Conservation (phyloP, 2,888 invertebrate species). For the Synanthedon formicaeformis region DNA sequence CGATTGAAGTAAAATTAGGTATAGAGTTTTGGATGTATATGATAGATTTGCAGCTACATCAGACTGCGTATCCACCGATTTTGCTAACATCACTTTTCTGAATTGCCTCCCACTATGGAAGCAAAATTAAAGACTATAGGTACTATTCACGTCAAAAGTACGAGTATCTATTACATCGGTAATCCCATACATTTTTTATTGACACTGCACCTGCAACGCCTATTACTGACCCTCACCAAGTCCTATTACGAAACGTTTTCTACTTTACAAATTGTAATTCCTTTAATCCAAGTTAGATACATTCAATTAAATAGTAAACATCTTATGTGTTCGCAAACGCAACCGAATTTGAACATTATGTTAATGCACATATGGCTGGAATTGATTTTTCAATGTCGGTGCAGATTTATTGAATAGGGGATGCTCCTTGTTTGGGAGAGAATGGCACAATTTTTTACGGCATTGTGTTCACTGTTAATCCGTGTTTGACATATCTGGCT, state of each 20-base stretch:
- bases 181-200: conserved; percentile 38
- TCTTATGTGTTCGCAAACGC: conserved; percentile 9
- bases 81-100: too few species aligned
- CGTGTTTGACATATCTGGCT: conserved; percentile 59
- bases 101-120: too few species aligned
- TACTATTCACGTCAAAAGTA: too few species aligned
- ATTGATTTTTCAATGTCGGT: conserved; percentile 9
- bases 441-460: conserved; percentile 61
- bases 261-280: conserved; percentile 66
- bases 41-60: too few species aligned
- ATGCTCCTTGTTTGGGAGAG: conserved; percentile 35
- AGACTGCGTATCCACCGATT: too few species aligned
- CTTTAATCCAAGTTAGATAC: conserved; percentile 65
- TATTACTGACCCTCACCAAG: conserved; percentile 30
- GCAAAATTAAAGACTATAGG: too few species aligned
- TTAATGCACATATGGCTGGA: conserved; percentile 7
- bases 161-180: conserved; percentile 8
- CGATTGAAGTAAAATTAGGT: too few species aligned
- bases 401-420: conserved; percentile 30
- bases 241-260: conserved; percentile 38
- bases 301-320: conserved; percentile 63
- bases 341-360: conserved; percentile 11
- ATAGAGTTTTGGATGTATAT: too few species aligned
- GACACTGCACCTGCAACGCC: conserved; percentile 50
- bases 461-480: conserved; percentile 58